Conservation (phyloP, 2,113 vertebrate genomes). For the Speoplatyrhinus poulsoni region DNA sequence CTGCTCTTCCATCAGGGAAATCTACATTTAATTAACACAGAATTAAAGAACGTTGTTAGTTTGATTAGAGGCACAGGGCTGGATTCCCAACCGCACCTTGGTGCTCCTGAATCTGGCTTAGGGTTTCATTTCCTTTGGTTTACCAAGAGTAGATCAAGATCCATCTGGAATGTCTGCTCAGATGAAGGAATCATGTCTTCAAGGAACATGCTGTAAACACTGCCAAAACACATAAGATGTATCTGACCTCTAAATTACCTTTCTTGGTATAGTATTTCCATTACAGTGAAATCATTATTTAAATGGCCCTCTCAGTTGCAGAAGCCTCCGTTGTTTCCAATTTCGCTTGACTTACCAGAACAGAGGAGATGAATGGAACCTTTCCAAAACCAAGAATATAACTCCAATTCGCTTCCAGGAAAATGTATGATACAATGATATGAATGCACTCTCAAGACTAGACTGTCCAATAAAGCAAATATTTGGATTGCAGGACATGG, state of each 20-base stretch:
- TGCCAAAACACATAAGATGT: conserved; percentile 5
- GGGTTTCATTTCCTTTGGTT: conserved; percentile 65
- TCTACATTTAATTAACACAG: conserved; percentile 76
- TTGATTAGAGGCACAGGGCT: conserved; percentile 69
- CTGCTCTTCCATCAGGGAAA: conserved; percentile 56
- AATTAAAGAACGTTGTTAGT: conserved; percentile 77
- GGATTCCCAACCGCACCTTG: conserved; percentile 50
- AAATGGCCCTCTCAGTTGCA: conserved; percentile 21
- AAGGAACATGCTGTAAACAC: conserved; percentile 21
- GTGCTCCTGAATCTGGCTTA: conserved; percentile 56
- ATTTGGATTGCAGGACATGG: conserved; percentile 51
- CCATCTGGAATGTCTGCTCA: conserved; percentile 64
- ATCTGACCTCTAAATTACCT: conserved; percentile 19
- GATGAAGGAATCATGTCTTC: conserved; percentile 33
- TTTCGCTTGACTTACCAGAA: conserved; percentile 43
- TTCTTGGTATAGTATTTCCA: conserved; percentile 14
- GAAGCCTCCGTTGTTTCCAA: conserved; percentile 32
- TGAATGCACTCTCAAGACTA: conserved; percentile 38
- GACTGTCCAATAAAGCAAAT: conserved; percentile 51
- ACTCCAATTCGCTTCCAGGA: conserved; percentile 34
- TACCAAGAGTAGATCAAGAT: conserved; percentile 58
- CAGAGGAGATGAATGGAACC: conserved; percentile 44
- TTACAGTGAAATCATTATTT: background rate
- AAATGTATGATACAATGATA: conserved; percentile 42
- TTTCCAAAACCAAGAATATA: conserved; percentile 59